These are phyloP conservation scores for Margarornis squamiger DNA, from an alignment of 2,797 vertebrate genomes.

Conservation along the genomic window DNA sequence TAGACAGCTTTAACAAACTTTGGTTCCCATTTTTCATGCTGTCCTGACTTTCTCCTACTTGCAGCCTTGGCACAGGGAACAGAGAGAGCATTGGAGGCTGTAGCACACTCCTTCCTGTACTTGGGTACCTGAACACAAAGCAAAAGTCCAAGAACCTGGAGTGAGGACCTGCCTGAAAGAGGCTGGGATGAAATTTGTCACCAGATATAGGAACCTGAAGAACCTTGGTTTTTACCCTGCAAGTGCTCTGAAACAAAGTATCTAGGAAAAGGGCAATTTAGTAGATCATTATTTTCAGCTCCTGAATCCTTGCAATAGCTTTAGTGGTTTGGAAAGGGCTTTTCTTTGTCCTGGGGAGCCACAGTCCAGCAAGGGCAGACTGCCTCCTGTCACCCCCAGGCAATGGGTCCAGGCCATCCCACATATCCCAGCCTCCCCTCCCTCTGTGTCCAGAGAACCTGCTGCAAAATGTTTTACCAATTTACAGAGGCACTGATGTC, in stretches of 20 bases:
- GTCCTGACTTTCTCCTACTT: neutral
- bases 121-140: neutral
- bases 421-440: fast-evolving
- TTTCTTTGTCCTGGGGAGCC: neutral
- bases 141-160: neutral
- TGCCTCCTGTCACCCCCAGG: fast-evolving
- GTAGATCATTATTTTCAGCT: neutral
- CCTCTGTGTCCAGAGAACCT: neutral
- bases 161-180: neutral
- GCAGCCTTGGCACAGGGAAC: neutral
- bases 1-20: neutral
- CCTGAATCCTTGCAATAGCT: neutral
- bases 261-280: neutral
- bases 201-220: neutral
- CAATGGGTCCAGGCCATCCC: neutral
- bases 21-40: neutral
- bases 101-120: neutral
- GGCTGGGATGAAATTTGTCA: neutral
- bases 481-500: neutral
- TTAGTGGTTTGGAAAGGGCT: neutral
- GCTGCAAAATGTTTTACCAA: fast-evolving
- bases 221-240: neutral
- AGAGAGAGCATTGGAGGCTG: neutral
- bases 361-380: fast-evolving
- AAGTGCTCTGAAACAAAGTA: neutral